Percentiles rank a stretch among this genome's conserved stretches.
These are phyloP conservation scores for Megamerina dolium DNA, from an alignment of 2,888 invertebrate genomes.

Conservation along the genomic window DNA sequence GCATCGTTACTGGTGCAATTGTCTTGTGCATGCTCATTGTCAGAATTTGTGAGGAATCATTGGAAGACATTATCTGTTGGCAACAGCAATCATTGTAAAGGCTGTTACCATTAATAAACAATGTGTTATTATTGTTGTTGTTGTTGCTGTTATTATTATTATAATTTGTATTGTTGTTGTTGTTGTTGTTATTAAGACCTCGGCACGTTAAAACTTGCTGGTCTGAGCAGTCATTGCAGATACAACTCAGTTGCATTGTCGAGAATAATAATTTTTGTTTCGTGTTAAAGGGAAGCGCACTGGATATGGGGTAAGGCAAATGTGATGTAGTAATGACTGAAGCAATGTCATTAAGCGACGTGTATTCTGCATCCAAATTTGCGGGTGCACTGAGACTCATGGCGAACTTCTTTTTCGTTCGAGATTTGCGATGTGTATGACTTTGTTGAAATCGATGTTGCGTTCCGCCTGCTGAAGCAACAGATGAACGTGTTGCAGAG, in stretches of 20 bases:
- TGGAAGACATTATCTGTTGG: slow-evolving; percentile 36
- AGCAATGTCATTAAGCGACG: too few species aligned
- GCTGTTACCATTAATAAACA: slow-evolving; percentile 17
- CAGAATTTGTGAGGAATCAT: slow-evolving; percentile 26
- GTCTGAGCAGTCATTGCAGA: slow-evolving; percentile 64
- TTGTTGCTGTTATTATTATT: slow-evolving; percentile 54
- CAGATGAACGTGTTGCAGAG: too few species aligned
- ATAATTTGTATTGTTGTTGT: slow-evolving; percentile 52
- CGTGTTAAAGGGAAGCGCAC: slow-evolving; percentile 12
- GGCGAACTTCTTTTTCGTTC: slow-evolving; percentile 40
- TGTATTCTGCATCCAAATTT: not conserved
- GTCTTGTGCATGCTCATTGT: slow-evolving; percentile 31
- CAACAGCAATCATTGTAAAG: slow-evolving; percentile 24
- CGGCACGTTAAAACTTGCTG: slow-evolving; percentile 66
- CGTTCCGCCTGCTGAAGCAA: too few species aligned
- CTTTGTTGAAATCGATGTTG: slow-evolving; percentile 38
- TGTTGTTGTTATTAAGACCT: slow-evolving; percentile 58
- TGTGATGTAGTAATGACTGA: too few species aligned
- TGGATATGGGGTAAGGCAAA: slow-evolving; percentile 8
- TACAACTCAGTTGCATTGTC: slow-evolving; percentile 29
- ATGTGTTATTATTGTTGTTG: slow-evolving; percentile 52
- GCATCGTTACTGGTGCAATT: slow-evolving; percentile 26
- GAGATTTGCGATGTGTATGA: slow-evolving; percentile 42
- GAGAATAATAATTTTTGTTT: slow-evolving; percentile 15
- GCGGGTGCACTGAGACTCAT: not conserved